phyloP scores from a whole-genome alignment of 2,797 vertebrate species.

The Agapornis canus region DNA sequence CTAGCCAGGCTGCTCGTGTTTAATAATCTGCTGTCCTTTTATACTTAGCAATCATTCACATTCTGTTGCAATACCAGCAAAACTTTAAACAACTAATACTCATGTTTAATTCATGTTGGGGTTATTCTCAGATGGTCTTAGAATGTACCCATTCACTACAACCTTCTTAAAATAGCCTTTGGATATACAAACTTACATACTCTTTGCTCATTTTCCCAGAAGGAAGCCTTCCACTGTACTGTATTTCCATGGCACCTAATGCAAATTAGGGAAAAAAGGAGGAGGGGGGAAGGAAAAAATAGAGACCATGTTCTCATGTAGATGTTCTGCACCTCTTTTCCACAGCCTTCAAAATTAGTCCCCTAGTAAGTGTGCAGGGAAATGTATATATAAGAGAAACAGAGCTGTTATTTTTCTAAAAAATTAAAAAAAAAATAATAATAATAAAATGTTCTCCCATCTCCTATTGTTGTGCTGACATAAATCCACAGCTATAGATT shows the following conservation, averaged over 20 bases:
- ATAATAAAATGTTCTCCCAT: background rate
- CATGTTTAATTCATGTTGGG: conserved; percentile 63
- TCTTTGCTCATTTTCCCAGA: conserved; percentile 60
- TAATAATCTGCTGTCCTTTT: conserved; percentile 52
- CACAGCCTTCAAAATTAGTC: conserved; percentile 10
- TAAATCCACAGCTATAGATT: background rate
- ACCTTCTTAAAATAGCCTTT: conserved; percentile 67
- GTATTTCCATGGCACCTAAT: conserved; percentile 46
- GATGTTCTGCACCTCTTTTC: conserved; percentile 38
- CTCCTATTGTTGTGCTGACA: background rate
- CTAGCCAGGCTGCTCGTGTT: conserved; percentile 27
- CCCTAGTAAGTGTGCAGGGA: background rate
- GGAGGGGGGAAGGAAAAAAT: background rate
- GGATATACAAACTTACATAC: conserved; percentile 60
- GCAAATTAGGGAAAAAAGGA: conserved; percentile 35
- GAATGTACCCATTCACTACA: conserved; percentile 53
- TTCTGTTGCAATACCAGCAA: conserved; percentile 51
- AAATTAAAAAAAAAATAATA: background rate
- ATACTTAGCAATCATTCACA: conserved; percentile 55
- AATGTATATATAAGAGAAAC: background rate
- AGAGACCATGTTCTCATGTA: conserved; percentile 22
- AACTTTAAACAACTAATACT: conserved; percentile 54
- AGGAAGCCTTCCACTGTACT: conserved; percentile 50
- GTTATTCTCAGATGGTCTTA: conserved; percentile 60
- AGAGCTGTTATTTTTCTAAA: background rate